Base-by-base conservation (phyloP, 2,888 invertebrate species). In the Resseliella maxima region DNA sequence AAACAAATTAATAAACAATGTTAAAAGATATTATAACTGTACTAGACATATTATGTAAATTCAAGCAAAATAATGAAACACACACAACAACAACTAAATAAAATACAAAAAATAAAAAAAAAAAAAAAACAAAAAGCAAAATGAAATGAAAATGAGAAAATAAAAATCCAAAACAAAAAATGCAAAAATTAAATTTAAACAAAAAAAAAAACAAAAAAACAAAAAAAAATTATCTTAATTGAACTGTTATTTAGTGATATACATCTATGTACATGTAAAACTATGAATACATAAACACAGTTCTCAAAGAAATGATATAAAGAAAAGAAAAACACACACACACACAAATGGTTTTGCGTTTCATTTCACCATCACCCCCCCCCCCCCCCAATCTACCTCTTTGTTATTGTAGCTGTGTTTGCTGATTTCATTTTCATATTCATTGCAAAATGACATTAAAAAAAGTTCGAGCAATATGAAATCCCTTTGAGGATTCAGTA, bases 231-330 rank as follows among this genome's bases (percentile, higher is more conserved):
- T 72, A 72, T 72, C 72, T 31, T 72, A 72, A 72, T 72, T 72
- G 72, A 72, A 72, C 72, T 72, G 72, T 72, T 72, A 72, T 59
- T 50, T 59, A 59, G 59, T 59, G 59, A 59, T 72, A 72, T 31
- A 72, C 31, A 31, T 72, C 31, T 72, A 72, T 72, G 72, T 72
- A 72, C 72, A 72, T 72, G 72, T 72, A 72, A 72, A 72, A 72
- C 72, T 72, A 72, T 72, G 72, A 72, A 72, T 72, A 72, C 72
- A 72, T 72, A 72, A 72, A 72, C 31, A 31, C 72, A 72, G 72
- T 72, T 72, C 72, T 59, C 59, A 59, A 59, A 8, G 24, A 59
- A 50, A 50, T 8, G 18, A 50, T 12, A 50, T 31, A 2, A n/a
- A 72, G 31, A 10, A 72, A 72, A 72, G 10, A 72, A 72, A 27